phyloP scores from a whole-genome alignment of 2,113 vertebrate genomes.

The Planiliza haematocheilus region DNA sequence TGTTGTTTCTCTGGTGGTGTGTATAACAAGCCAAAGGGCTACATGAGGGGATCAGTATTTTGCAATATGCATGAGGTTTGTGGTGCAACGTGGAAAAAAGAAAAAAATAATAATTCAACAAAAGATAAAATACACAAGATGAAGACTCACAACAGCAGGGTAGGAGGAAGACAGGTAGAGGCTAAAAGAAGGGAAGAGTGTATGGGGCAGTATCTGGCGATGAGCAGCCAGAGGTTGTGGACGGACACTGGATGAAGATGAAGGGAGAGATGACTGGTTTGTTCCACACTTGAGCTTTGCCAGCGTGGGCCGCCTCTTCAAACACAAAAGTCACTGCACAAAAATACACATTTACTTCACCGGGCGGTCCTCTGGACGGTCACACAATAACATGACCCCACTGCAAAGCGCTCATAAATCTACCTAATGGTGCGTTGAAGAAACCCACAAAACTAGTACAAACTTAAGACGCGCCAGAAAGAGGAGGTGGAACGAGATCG shows the following conservation, averaged over 20 bases:
- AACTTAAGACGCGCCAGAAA: constrained; percentile 33
- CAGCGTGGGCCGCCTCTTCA: constrained; percentile 62
- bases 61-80: not conserved
- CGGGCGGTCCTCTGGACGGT: constrained; percentile 51
- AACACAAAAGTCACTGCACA: constrained; percentile 60
- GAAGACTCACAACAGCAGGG: not conserved
- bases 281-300: constrained; percentile 70
- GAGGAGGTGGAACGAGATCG: constrained; percentile 27
- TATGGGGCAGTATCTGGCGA: constrained; percentile 52
- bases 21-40: not conserved
- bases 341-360: constrained; percentile 72
- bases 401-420: constrained; percentile 60
- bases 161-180: not conserved
- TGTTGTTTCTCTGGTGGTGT: not conserved
- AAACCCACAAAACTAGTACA: constrained; percentile 34
- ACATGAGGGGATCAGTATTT: not conserved
- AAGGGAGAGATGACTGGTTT: constrained; percentile 72
- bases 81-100: not conserved
- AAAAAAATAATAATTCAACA: too few relatives aligned
- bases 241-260: constrained; percentile 51
- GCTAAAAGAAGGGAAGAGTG: constrained; percentile 11
- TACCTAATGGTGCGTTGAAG: constrained; percentile 40
- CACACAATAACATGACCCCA: constrained; percentile 64
- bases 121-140: not conserved
- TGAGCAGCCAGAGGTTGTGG: constrained; percentile 1